Conservation (phyloP, 35 echinoderm and acorn worm genomes). For the Diadema setosum region DNA sequence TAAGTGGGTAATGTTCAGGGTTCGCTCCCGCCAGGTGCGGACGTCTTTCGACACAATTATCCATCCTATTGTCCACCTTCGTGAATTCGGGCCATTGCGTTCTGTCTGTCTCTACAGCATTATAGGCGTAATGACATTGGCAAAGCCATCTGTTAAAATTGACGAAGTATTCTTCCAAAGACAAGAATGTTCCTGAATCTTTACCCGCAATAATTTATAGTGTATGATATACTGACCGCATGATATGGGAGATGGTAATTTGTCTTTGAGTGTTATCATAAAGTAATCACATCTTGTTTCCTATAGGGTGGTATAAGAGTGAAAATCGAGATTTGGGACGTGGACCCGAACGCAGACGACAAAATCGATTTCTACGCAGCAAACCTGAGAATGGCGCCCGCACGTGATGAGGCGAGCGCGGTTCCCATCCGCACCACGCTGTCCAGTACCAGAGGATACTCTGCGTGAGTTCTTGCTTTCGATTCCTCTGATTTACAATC, state of each 20-base stretch:
- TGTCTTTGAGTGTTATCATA: background rate
- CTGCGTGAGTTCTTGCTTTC: conserved; percentile 10
- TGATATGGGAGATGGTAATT: background rate
- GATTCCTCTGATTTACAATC: background rate
- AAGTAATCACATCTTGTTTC: background rate
- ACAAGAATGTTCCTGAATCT: background rate
- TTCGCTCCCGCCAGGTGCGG: no score
- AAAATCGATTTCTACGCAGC: conserved; percentile 66
- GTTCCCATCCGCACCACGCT: background rate
- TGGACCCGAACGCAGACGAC: conserved; percentile 60
- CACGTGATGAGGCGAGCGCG: background rate
- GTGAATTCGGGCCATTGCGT: no score
- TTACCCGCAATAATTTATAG: background rate
- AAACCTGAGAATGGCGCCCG: conserved; percentile 18
- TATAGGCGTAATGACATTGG: background rate
- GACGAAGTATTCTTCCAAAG: background rate
- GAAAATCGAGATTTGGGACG: conserved; percentile 74
- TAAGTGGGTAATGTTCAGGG: no score
- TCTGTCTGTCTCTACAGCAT: no score
- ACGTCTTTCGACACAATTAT: no score
- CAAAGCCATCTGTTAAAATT: background rate
- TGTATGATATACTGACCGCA: background rate
- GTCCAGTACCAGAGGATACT: conserved; percentile 9
- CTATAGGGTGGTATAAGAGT: conserved; percentile 68
- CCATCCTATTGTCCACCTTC: no score